Evolutionary conservation across 2,797 vertebrate species (phyloP).

Genomic region (Rallus crepitans): DNA sequence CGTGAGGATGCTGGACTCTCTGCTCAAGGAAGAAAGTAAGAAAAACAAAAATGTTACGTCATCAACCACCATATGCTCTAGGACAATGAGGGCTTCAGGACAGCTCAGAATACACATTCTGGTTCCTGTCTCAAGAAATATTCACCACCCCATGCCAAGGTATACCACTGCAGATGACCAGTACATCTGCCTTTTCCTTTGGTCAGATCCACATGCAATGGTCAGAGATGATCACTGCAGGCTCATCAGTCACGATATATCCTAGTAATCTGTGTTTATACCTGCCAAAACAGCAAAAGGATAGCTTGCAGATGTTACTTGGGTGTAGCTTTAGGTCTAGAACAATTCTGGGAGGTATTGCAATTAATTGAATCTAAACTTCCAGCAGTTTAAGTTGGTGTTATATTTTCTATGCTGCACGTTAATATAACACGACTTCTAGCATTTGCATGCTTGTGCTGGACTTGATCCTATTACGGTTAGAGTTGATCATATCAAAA

Average conservation of each 20-base stretch:
- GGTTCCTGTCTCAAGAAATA: not conserved
- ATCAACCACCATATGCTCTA: not conserved
- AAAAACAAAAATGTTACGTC: not conserved
- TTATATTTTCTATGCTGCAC: not conserved
- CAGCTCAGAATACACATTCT: not conserved
- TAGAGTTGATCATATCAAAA: not conserved
- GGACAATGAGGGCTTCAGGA: not conserved
- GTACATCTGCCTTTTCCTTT: not conserved
- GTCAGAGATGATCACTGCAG: not conserved
- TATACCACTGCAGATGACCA: not conserved
- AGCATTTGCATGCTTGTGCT: not conserved
- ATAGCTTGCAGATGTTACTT: not conserved
- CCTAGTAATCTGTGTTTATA: not conserved
- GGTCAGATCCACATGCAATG: not conserved
- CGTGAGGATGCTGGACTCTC: conserved; percentile 94
- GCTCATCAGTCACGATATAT: not conserved
- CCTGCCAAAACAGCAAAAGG: not conserved
- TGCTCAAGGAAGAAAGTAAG: conserved; percentile 55
- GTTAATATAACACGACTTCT: not conserved
- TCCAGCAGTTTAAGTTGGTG: not conserved
- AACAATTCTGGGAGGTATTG: not conserved
- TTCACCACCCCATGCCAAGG: not conserved
- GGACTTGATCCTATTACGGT: not conserved
- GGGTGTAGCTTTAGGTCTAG: not conserved
- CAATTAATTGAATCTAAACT: not conserved